Evolutionary conservation across 30 jellyfish, hydroid and myxozoan species (phyloP), one percentile per base, ranked within the genome.

Genomic region (Aurelia aurita complex sp. Pacific): DNA sequence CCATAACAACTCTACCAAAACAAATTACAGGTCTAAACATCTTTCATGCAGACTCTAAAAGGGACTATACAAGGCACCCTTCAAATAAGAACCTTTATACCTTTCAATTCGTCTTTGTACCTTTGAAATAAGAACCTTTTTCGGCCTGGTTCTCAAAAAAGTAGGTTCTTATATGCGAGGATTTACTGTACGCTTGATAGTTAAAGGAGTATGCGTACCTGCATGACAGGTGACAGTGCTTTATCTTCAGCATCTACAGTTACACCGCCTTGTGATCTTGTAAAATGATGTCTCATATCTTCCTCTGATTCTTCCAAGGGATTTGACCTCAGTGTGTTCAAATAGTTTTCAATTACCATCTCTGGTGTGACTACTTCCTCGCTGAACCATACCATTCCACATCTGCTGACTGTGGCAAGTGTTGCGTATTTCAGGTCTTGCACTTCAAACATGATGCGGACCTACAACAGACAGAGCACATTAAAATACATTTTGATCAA

Each of bases 311-410:
- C 99, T 84, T 95, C 99, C 73, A 95, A 64, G 1, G 97, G 97
- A 54, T 68, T 66, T 32, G 84, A 61, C 38, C 93, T 79, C 85
- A 95, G 66, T 33, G 55, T 73, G 67, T 42, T 62, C 79, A 95
- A 42, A 74, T 71, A 95, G 54, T 95, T 91, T 6, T 95, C 96
- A 40, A 95, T 89, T 23, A 85, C 76, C 98, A 96, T 91, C 63
- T 90, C 98, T 14, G 99, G 96, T 2, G 98, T 85, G 86, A 96
- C 99, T 5, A 91, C 98, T 18, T 90, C 98, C 33, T 96, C 95
- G 34, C 98, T 91, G 88, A 96, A 96, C 98, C 98, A 96, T 0
- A 96, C 98, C 99, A 96, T 96, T 17, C 99, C 99, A 84, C 99
- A 96, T 33, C 99, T 96, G 80, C 99, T 96, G 65, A 96, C 98